Base-by-base conservation (phyloP, 2,888 invertebrate genomes). In the Ennomos quercinarius region DNA sequence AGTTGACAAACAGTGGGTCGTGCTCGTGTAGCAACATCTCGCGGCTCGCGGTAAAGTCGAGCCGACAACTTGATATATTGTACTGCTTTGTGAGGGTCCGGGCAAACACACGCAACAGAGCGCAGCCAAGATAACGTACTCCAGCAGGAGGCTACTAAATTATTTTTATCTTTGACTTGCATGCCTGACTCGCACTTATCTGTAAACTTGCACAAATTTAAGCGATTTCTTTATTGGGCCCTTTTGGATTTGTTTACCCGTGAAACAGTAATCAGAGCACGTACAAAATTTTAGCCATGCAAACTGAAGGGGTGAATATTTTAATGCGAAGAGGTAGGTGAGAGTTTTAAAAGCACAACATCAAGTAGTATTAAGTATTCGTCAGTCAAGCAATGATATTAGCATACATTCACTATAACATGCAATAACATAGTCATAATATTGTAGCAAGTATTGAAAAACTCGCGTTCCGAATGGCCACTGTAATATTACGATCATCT, bases 61-160 rank as follows among this genome's bases (percentile, higher is more conserved):
- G 77, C 75, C 82, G 85, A 84, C 89, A 85, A 82, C 82, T 84
- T 91, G 89, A 91, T 91, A 87, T 89, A 91, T 90, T 84, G 82
- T 76, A 76, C 80, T 83, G 83, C 86, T 85, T 86, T 87, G 87
- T 84, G 75, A 82, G 81, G 81, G 82, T 76, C 77, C 77, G 80
- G 74, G 85, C 83, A 89, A 90, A 90, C 89, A 90, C 69, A 76
- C 74, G 76, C 73, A 72, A 70, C 64, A 65, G 70, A 78, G 67
- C 64, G 67, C 64, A 68, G 70, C 62, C 70, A 76, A 53, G 89
- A 88, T 88, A 88, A 86, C 82, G 73, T 70, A 73, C 76, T 77
- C 72, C 71, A 74, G 70, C 75, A 80, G 68, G 71, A 74, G 70
- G 73, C 78, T 75, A 83, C 83, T 86, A 87, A 87, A 87, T 87